Base-by-base conservation (phyloP, 1,140 invertebrate species). In the Parasteatoda tepidariorum region DNA sequence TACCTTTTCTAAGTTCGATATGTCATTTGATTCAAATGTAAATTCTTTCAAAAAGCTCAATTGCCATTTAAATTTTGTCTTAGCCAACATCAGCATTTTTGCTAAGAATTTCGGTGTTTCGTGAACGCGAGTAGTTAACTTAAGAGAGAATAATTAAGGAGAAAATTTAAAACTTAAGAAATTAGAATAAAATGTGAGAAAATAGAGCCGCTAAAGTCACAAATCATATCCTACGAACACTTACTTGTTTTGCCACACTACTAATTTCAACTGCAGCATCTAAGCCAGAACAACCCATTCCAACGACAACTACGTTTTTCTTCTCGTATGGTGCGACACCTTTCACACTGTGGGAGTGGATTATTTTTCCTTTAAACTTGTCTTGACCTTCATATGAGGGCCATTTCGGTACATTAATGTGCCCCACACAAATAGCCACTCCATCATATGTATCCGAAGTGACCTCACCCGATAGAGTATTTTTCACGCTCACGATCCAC, bases 311-410 rank as follows among this genome's bases (percentile, higher is more conserved):
- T 15, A 89, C 88, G 34, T 71, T 85, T 66, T 89, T 87, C 24
- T 87, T 87, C 18, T 70, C 54, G 73, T 88, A 89, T 13, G 76
- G 18, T 13, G 76, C 67, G n/a, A 86, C 84, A 9, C 85, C 54
- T 66, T 87, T 87, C 82, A 87, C 88, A n/a, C 87, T 85, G 38
- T 89, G 87, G 0, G 88, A 86, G 78, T 90, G 89, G 2, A 89
- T 76, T 9, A 85, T 68, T 67, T 85, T 74, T 3, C 89, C 89
- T 66, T 88, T 71, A 11, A 84, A 85, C 64, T 48, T 73, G 24
- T 86, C 81, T 81, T 87, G 83, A 4, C 84, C 85, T 33, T 64
- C 61, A 71, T 86, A 89, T 13, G 62, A 61, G 13, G 89, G 87
- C 62, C 83, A 67, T 54, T 89, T 84, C 4, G 89, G 88, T 28